Conservation (phyloP, 2,888 invertebrate species). For the Meteorus colon region DNA sequence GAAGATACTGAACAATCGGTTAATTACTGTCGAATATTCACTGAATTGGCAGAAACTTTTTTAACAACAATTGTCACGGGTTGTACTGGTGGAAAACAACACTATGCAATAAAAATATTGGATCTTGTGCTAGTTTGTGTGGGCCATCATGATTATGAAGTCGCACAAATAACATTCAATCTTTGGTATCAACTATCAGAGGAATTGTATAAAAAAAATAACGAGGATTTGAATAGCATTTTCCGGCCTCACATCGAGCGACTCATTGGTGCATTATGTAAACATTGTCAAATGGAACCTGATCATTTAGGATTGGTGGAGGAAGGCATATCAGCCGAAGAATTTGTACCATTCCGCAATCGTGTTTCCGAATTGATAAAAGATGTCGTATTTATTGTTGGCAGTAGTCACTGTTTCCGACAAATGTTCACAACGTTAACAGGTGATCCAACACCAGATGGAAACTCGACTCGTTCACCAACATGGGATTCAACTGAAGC, state of each 20-base stretch:
- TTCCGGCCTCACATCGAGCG: slow-evolving; percentile 95
- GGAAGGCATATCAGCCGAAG: slow-evolving; percentile 76
- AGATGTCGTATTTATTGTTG: slow-evolving; percentile 97
- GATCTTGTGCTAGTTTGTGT: slow-evolving; percentile 94
- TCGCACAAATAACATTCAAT: slow-evolving; percentile 92
- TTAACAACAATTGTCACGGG: slow-evolving; percentile 85
- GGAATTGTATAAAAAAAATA: slow-evolving; percentile 91
- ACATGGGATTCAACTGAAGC: slow-evolving; percentile 97
- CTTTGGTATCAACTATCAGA: slow-evolving; percentile 98
- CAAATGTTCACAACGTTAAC: slow-evolving; percentile 88
- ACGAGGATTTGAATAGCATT: slow-evolving; percentile 83
- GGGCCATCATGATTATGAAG: slow-evolving; percentile 97
- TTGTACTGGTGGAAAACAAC: slow-evolving; percentile 78
- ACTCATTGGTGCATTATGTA: slow-evolving; percentile 89
- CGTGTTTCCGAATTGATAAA: slow-evolving; percentile 95
- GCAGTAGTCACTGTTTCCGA: slow-evolving; percentile 91
- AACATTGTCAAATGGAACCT: slow-evolving; percentile 96
- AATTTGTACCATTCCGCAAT: slow-evolving; percentile 87
- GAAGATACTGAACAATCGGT: slow-evolving; percentile 96
- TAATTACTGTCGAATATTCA: slow-evolving; percentile 96
- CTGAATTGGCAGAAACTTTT: slow-evolving; percentile 94
- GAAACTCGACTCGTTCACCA: slow-evolving; percentile 76
- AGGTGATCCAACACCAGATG: slow-evolving; percentile 59
- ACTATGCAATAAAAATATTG: slow-evolving; percentile 88
- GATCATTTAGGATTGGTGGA: slow-evolving; percentile 79